phyloP scores from a whole-genome alignment of 2,797 vertebrate species.

The Gallinago nigripennis region DNA sequence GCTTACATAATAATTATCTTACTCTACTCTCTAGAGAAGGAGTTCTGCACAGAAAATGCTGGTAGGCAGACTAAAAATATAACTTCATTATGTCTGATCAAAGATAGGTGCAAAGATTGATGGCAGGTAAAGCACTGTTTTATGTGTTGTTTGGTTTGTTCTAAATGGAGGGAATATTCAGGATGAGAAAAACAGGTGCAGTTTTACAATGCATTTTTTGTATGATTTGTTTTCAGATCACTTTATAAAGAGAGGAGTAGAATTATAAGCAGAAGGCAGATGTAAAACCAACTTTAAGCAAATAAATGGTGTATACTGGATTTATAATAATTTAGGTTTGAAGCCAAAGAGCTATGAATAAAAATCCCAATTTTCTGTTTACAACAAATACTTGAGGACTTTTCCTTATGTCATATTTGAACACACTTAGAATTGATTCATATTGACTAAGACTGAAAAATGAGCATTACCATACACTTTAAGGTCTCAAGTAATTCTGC shows the following conservation, averaged over 20 bases:
- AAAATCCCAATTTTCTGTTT: not conserved
- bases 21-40: not conserved
- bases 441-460: not conserved
- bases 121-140: not conserved
- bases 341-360: not conserved
- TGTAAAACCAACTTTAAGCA: not conserved
- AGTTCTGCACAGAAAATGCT: not conserved
- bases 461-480: conserved; percentile 81
- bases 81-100: not conserved
- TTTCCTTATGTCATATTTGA: not conserved
- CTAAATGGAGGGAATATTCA: not conserved
- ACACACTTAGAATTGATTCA: not conserved
- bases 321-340: not conserved
- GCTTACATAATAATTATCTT: not conserved
- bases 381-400: not conserved
- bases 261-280: not conserved
- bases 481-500: conserved; percentile 79
- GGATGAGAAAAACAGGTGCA: not conserved
- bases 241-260: not conserved
- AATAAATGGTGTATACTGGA: not conserved
- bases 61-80: not conserved
- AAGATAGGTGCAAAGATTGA: not conserved
- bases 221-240: not conserved
- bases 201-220: not conserved
- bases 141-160: not conserved